These are phyloP conservation scores for Drosophila neutralis DNA, from an alignment of 2,888 invertebrate genomes.

Conservation along the genomic window DNA sequence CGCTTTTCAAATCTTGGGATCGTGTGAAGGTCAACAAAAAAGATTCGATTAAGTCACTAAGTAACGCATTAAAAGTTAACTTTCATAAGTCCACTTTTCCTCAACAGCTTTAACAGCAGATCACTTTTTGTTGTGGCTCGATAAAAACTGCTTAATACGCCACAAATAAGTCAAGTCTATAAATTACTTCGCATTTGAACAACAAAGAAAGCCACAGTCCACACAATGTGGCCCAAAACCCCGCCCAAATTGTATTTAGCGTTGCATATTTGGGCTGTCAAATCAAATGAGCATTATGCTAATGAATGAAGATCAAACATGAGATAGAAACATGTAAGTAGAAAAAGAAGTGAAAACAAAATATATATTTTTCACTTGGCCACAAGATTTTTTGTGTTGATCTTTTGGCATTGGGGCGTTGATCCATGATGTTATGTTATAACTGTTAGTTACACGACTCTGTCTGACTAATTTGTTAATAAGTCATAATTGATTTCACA, in stretches of 20 bases:
- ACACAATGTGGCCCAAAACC: constrained; percentile 5
- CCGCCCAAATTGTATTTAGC: constrained; percentile 39
- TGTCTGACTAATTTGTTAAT: constrained; percentile 74
- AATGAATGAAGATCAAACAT: constrained; percentile 59
- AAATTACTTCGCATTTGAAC: constrained; percentile 28
- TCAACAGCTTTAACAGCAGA: neutral
- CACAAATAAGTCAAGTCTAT: constrained; percentile 21
- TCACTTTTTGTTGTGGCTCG: constrained; percentile 11
- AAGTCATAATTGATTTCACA: constrained; percentile 81
- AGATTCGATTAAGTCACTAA: constrained; percentile 1
- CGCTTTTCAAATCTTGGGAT: neutral
- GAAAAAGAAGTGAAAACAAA: constrained; percentile 43
- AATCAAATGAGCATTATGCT: constrained; percentile 69
- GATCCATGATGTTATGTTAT: constrained; percentile 55
- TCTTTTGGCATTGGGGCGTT: constrained; percentile 43
- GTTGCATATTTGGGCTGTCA: constrained; percentile 59
- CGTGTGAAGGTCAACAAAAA: constrained; percentile 11
- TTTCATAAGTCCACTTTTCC: constrained; percentile 13
- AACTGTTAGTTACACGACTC: constrained; percentile 68
- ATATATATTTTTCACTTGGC: constrained; percentile 26
- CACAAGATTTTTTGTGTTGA: neutral
- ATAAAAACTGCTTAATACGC: constrained; percentile 24
- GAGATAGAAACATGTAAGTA: constrained; percentile 43
- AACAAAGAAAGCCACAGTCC: constrained; percentile 62
- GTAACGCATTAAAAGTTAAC: neutral